A percentile compares a stretch with the other conserved stretches of the same genome.
phyloP scores from a whole-genome alignment of 1,140 invertebrate species.

The Scaptomyza hsui region DNA sequence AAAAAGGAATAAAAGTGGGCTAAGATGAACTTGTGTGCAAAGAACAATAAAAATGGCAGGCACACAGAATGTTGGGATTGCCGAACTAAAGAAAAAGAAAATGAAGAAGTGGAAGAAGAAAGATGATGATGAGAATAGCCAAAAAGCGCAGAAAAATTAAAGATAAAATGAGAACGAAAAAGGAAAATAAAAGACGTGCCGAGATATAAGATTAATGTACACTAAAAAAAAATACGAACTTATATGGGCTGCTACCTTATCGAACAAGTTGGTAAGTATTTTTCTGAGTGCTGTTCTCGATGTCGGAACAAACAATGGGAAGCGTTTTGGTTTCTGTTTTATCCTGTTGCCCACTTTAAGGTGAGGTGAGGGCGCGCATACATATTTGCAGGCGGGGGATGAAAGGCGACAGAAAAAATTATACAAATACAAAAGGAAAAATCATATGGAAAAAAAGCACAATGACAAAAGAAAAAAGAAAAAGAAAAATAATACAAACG shows the following conservation, averaged over 20 bases:
- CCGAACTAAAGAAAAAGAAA: slow-evolving; percentile 15
- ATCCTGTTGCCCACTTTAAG: slow-evolving; percentile 1
- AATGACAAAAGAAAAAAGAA: slow-evolving; percentile 75
- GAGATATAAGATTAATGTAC: slow-evolving; percentile 10
- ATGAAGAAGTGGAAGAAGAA: no score
- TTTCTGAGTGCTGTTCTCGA: no score
- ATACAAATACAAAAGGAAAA: slow-evolving; percentile 80
- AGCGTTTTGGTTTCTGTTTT: neutral
- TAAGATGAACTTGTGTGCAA: slow-evolving; percentile 79
- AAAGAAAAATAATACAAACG: slow-evolving; percentile 71
- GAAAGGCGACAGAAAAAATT: slow-evolving; percentile 77
- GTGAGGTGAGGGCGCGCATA: slow-evolving; percentile 30
- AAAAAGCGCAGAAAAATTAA: slow-evolving; percentile 41
- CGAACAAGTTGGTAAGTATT: no score
- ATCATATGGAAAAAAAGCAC: slow-evolving; percentile 58
- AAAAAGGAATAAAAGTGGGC: slow-evolving; percentile 81
- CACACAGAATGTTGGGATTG: slow-evolving; percentile 1
- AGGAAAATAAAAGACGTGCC: slow-evolving; percentile 72
- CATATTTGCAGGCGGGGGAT: slow-evolving; percentile 31
- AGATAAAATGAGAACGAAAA: slow-evolving; percentile 35
- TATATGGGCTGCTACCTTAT: no score
- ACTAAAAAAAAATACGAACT: no score
- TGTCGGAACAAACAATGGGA: slow-evolving; percentile 25
- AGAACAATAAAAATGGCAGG: slow-evolving; percentile 79
- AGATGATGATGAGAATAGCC: slow-evolving; percentile 46